These are phyloP conservation scores for Enteromius viviparus DNA, from an alignment of 2,797 vertebrate species.

Conservation along the genomic window DNA sequence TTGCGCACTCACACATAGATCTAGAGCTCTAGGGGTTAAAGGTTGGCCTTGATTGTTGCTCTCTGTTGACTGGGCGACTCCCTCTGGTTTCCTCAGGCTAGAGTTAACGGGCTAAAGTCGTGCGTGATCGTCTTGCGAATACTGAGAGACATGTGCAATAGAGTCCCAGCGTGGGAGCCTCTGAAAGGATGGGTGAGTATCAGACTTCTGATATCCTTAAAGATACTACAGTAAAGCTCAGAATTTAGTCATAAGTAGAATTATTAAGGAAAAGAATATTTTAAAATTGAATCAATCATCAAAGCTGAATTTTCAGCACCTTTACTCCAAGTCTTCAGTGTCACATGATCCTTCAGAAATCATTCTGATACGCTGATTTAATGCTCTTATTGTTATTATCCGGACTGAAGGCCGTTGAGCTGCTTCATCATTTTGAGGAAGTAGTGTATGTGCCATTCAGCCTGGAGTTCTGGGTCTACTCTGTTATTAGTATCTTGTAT, in stretches of 20 bases:
- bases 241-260: background rate
- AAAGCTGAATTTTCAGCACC: background rate
- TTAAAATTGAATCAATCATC: background rate
- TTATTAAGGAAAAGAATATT: background rate
- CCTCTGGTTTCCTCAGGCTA: constrained; percentile 89
- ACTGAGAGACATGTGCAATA: constrained; percentile 98
- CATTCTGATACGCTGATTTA: background rate
- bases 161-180: constrained; percentile 91
- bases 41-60: background rate
- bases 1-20: constrained; percentile 18
- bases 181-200: constrained; percentile 98
- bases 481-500: background rate
- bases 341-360: background rate
- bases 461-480: background rate
- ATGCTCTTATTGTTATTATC: background rate
- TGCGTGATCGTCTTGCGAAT: constrained; percentile 98
- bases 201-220: background rate
- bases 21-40: constrained; percentile 28
- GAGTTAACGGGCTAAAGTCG: constrained; percentile 98
- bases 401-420: background rate
- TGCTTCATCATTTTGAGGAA: background rate
- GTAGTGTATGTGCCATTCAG: background rate
- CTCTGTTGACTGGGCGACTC: constrained; percentile 60
- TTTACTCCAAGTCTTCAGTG: background rate
- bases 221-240: background rate